Base-by-base conservation (phyloP, 1,140 invertebrate genomes). In the Diachasma alloeum region DNA sequence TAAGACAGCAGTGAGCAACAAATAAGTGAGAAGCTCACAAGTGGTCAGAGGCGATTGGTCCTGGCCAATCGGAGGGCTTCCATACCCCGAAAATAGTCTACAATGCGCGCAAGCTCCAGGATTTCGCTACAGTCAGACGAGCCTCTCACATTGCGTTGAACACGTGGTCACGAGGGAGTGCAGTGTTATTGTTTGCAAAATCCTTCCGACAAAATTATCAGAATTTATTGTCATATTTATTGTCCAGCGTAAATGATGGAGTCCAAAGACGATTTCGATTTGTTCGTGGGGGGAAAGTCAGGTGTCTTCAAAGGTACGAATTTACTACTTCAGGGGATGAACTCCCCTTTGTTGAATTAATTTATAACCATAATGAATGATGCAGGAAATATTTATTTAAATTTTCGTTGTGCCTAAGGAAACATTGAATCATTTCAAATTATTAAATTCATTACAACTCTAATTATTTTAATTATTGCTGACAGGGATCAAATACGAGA, bases 291-390 rank as follows among this genome's bases (percentile, higher is more conserved):
- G 3, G 84, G 84, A 1, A 84, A 84, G 48, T 86, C 86, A 15
- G 90, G 90, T 11, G 78, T 87, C 42, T 87, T 90, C 19, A 90
- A 90, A 87, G 90, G 90, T 88, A 78, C 78, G 48, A 66, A 19
- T 31, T n/a, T 5, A 66, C 31, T 15, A 74, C 24, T 1, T 53
- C 59, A 2, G 22, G n/a, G n/a, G n/a, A n/a, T n/a, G n/a, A n/a
- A n/a, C n/a, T n/a, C n/a, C n/a, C n/a, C n/a, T n/a, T 26, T 39
- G 68, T 15, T 48, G 44, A 59, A 69, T n/a, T 53, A 39, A 19
- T 74, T 56, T 37, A 56, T 48, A 56, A 63, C 9, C 4, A 42
- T 31, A 67, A 39, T 36, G 22, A 69, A 66, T 42, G 59, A 53
- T 37, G 2, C 31, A 31, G 6, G 6, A 31, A 31, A 6, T 31